phyloP scores from a whole-genome alignment of 2,113 vertebrate species.

The Micromys minutus region DNA sequence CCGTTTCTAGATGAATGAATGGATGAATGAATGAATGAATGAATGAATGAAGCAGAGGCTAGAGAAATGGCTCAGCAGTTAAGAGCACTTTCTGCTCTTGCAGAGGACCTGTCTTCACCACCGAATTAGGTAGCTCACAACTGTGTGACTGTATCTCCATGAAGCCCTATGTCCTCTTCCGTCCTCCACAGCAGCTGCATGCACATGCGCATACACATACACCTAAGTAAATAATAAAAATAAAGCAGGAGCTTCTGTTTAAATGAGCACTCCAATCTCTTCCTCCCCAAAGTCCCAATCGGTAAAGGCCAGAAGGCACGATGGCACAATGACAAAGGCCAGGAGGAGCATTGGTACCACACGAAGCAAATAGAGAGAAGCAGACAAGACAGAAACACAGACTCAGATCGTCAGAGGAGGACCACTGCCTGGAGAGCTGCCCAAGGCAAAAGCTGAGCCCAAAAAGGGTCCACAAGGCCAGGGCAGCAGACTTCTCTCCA shows the following conservation, averaged over 20 bases:
- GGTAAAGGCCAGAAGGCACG: not conserved
- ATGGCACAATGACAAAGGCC: not conserved
- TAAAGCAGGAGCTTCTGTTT: not conserved
- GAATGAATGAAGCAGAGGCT: not conserved
- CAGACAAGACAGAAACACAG: too few species aligned
- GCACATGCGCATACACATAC: not conserved
- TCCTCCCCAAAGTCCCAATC: not conserved
- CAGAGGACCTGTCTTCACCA: not conserved
- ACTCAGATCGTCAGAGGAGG: fast-evolving
- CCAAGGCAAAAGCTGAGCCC: too few species aligned
- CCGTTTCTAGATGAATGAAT: not conserved
- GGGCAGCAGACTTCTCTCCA: fast-evolving
- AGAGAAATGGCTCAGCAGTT: not conserved
- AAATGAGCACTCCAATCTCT: not conserved
- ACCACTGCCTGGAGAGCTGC: not conserved
- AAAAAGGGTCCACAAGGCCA: not conserved
- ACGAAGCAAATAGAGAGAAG: not conserved
- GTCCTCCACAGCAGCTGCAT: not conserved
- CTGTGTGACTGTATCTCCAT: not conserved
- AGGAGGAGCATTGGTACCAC: too few species aligned
- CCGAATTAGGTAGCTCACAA: not conserved
- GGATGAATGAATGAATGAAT: not conserved
- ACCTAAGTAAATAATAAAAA: not conserved
- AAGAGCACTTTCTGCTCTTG: not conserved
- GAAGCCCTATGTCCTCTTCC: not conserved